Evolutionary conservation across 2,888 invertebrate species (phyloP).

Genomic region (Eucera pruinosa): DNA sequence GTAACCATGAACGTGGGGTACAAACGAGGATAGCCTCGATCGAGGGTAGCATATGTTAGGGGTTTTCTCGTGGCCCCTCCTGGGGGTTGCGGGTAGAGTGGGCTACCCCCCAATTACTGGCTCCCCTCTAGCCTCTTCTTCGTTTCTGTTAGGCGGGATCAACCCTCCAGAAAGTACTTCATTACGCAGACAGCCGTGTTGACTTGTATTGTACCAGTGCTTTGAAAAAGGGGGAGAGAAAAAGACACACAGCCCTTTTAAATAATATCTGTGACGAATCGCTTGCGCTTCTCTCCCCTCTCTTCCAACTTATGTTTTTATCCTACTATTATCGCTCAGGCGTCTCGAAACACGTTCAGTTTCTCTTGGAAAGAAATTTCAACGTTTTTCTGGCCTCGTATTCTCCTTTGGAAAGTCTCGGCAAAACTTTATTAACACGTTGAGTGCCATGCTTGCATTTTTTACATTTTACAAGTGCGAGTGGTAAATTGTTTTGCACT

Average conservation of each 20-base stretch:
- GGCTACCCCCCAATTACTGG: constrained; percentile 83
- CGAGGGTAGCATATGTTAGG: constrained; percentile 81
- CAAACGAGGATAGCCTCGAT: constrained; percentile 29
- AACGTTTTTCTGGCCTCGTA: too few species aligned
- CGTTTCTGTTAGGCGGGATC: constrained; percentile 68
- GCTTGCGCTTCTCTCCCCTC: constrained; percentile 76
- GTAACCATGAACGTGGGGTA: neutral
- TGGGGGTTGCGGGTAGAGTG: constrained; percentile 80
- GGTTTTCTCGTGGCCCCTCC: constrained; percentile 71
- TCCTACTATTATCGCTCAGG: too few species aligned
- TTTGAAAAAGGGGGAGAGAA: constrained; percentile 64
- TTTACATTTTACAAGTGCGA: too few species aligned
- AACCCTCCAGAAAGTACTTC: constrained; percentile 83
- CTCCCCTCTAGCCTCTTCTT: constrained; percentile 76
- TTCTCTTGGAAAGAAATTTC: too few species aligned
- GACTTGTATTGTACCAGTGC: constrained; percentile 83
- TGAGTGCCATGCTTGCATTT: too few species aligned
- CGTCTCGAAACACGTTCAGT: too few species aligned
- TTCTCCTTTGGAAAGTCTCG: too few species aligned
- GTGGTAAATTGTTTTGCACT: too few species aligned
- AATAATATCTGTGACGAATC: constrained; percentile 85
- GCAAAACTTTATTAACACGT: too few species aligned
- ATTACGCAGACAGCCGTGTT: constrained; percentile 85
- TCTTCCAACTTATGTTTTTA: too few species aligned
- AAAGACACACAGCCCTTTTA: constrained; percentile 67